Evolutionary conservation across 2,113 vertebrate genomes (phyloP), one percentile per base, ranked within the genome.

Genomic region (Cephalopholis sonnerati): DNA sequence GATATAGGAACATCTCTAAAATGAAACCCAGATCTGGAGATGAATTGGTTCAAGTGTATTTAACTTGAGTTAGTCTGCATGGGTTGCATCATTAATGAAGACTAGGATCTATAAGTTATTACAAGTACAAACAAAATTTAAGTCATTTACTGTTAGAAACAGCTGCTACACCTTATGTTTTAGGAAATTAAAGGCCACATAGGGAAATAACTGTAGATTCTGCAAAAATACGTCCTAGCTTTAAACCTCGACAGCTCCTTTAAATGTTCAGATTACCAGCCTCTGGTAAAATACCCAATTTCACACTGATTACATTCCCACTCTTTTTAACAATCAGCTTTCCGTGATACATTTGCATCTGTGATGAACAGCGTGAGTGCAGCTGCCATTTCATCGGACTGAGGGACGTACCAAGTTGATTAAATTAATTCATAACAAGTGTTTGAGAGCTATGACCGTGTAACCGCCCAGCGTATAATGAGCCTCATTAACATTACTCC

Each of bases 101-200:
- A 27, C n/a, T 44, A 17, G 53, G 32, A 48, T 64, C n/a, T 53
- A n/a, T 39, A 7, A 8, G 29, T 59, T 24, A 54, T 39, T 11
- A 81, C 41, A 69, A 22, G 10, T 20, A 58, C 7, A 73, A 67
- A 58, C 24, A 1, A 24, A 58, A 67, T 22, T 12, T 57, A 13
- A 79, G 27, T 53, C n/a, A 29, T 55, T 57, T 51, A 61, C n/a
- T 81, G 22, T 24, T 41, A 8, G 53, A 61, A 24, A 27, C 24
- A 65, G 17, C 39, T 5, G 27, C 25, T 57, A 57, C 18, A 65
- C 16, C 54, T 66, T 44, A 18, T 22, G 7, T 83, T 67, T 15
- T 4, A 54, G 18, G n/a, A 44, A 73, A 78, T 78, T 29, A 65
- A 85, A 81, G 71, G 82, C 82, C 78, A 84, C 61, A 62, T 15